A percentile compares a stretch with the other conserved stretches of the same genome.
These are phyloP conservation scores for Diaprepes abbreviatus DNA, from an alignment of 2,888 invertebrate species.

Conservation along the genomic window DNA sequence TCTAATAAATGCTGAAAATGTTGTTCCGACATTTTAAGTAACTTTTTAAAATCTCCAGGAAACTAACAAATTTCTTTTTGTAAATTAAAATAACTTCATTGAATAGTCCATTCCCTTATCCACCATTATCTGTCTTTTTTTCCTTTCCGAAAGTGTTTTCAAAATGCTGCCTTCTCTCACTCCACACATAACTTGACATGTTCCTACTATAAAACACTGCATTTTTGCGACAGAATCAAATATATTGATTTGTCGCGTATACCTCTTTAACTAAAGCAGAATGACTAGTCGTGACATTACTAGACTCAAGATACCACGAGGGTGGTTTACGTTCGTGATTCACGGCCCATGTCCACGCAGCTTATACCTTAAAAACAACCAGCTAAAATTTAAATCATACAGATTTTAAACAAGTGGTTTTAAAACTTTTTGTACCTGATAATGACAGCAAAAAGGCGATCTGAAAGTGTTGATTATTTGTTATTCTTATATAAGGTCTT, in stretches of 20 bases:
- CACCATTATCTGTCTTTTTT: neutral
- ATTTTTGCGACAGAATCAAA: neutral
- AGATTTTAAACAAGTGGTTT: too few relatives aligned
- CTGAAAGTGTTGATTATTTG: too few relatives aligned
- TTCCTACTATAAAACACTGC: conserved; percentile 17
- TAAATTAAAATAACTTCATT: too few relatives aligned
- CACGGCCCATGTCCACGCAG: neutral
- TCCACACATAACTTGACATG: conserved; percentile 18
- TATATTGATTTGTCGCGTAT: neutral
- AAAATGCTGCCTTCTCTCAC: neutral
- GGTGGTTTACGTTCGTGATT: neutral
- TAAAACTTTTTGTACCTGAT: too few relatives aligned
- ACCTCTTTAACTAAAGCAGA: neutral
- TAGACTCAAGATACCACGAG: neutral
- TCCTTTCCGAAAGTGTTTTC: neutral
- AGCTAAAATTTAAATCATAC: too few relatives aligned
- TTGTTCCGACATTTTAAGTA: neutral
- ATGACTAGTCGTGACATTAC: neutral
- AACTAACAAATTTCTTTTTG: neutral
- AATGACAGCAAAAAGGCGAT: too few relatives aligned
- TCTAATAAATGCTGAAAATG: conserved; percentile 23
- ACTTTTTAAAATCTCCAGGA: neutral
- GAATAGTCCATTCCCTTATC: neutral
- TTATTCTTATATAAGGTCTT: too few relatives aligned
- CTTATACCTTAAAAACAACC: too few relatives aligned